Percentiles rank a stretch among this genome's conserved stretches.
Evolutionary conservation across 1,140 invertebrate species (phyloP).

Genomic region (Littorina saxatilis): DNA sequence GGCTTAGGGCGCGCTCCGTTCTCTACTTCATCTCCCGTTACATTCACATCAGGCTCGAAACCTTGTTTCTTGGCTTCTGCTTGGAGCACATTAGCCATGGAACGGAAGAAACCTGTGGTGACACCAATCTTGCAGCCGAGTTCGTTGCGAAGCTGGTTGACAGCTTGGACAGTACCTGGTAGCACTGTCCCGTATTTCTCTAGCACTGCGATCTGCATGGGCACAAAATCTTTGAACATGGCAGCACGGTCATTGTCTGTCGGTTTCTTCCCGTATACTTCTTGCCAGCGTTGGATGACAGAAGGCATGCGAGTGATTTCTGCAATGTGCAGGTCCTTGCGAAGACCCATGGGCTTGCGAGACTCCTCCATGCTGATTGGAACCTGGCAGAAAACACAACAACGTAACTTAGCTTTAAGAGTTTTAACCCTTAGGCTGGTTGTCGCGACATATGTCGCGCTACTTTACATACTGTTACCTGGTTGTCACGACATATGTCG

Average conservation of each 20-base stretch:
- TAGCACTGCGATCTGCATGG: conserved; percentile 60
- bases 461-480: too few relatives aligned
- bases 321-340: conserved; percentile 73
- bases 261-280: conserved; percentile 62
- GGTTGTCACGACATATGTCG: too few relatives aligned
- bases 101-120: conserved; percentile 67
- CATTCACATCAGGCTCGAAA: conserved; percentile 72
- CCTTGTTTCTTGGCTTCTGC: conserved; percentile 71
- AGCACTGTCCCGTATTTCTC: conserved; percentile 63
- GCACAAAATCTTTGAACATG: conserved; percentile 72
- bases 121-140: conserved; percentile 66
- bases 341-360: conserved; percentile 68
- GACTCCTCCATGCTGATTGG: conserved; percentile 69
- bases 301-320: conserved; percentile 61
- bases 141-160: conserved; percentile 59
- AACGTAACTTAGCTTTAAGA: too few relatives aligned
- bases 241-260: conserved; percentile 64
- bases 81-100: conserved; percentile 67
- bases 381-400: conserved; percentile 37
- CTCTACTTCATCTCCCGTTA: conserved; percentile 75
- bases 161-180: conserved; percentile 62
- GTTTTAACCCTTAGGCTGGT: too few relatives aligned
- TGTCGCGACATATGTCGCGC: too few relatives aligned
- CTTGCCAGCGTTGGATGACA: conserved; percentile 62
- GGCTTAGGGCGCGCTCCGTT: conserved; percentile 74